Conservation (phyloP, 2,113 vertebrate species). For the Rhynchomys soricoides region DNA sequence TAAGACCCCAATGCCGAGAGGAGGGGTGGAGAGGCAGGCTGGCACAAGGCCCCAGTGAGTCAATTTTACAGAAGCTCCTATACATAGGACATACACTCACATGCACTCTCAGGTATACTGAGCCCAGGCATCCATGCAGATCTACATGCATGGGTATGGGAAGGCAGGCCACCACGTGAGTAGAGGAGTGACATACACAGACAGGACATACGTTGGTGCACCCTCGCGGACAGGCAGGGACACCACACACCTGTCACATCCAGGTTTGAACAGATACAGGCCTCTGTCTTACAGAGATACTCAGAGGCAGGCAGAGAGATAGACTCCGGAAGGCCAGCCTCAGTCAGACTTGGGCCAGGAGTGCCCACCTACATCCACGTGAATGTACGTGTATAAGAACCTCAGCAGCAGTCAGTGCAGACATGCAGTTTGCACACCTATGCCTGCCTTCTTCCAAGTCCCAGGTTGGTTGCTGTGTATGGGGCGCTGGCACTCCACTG, state of each 20-base stretch:
- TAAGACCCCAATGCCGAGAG: neutral
- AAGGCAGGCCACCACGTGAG: neutral
- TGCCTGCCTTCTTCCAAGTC: neutral
- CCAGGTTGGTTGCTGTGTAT: neutral
- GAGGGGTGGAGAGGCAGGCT: neutral
- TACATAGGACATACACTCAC: neutral
- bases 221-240: neutral
- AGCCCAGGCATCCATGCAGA: neutral
- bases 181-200: neutral
- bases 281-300: neutral
- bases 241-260: neutral
- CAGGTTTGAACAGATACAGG: neutral
- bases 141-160: fast-evolving
- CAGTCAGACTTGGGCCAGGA: neutral
- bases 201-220: neutral
- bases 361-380: neutral
- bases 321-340: neutral
- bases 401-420: neutral
- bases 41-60: neutral
- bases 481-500: constrained; percentile 24
- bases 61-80: neutral
- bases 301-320: neutral
- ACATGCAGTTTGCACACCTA: neutral
- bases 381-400: fast-evolving
- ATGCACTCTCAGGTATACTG: neutral